Evolutionary conservation across 2,113 vertebrate genomes (phyloP), one percentile per base, ranked within the genome.

Genomic region (Xenopus laevis): DNA sequence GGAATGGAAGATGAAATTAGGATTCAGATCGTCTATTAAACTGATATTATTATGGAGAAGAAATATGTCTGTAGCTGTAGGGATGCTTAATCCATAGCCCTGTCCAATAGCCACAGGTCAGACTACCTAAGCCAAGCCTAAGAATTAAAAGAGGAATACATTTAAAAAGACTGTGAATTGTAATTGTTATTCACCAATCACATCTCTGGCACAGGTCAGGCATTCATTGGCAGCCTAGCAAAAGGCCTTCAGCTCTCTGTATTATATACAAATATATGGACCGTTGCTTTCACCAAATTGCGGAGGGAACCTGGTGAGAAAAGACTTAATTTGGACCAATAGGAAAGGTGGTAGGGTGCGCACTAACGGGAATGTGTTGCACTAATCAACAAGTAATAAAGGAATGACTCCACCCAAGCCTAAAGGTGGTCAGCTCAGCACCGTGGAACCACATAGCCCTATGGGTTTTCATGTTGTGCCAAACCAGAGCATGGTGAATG

Each of bases 371-470:
- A 45, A 44, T 62, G 23, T 63, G n/a, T 69, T 50, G 23, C 61
- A 52, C 47, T 13, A n/a, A 64, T 13, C 18, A 21, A 62, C 45
- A 55, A n/a, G 27, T 63, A n/a, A 52, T 50, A 70, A 46, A 63
- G 16, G 60, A 53, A 47, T 52, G 65, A 23, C 65, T 68, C 16
- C 4, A 40, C 53, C 53, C 4, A 46, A 17, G 57, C 57, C 33
- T 66, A n/a, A 66, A 47, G 65, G 40, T 73, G 62, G 62, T n/a
- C 57, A 57, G 63, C 16, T 61, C 47, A 66, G 62, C 50, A 66
- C 18, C 33, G 46, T 73, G 45, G 65, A 67, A 67, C 65, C 65
- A 67, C 65, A 45, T 13, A 52, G 65, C 65, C 45, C 44, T 60
- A 58, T 4, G 17, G 55, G 15, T 18, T 17, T 20, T 58, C 4